Evolutionary conservation across 2,113 vertebrate species (phyloP).

Genomic region (Telmatochromis sp.): DNA sequence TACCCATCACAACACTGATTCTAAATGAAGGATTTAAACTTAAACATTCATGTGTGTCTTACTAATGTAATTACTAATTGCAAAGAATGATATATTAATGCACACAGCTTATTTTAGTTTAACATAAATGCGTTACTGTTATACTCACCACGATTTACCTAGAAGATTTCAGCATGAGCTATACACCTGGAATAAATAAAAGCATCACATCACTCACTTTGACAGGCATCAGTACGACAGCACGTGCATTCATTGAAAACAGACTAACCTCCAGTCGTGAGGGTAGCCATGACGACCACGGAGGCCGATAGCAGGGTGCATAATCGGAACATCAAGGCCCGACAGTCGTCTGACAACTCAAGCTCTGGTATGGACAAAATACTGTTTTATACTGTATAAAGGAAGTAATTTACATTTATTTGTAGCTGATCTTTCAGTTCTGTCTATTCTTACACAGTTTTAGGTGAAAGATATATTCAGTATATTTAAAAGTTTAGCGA

Average conservation of each 20-base stretch:
- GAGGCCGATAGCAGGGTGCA: not conserved
- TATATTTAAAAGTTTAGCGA: not conserved
- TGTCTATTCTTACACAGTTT: not conserved
- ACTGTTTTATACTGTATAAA: not conserved
- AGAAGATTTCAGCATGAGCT: not conserved
- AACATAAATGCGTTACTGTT: accelerated
- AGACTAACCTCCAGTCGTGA: not conserved
- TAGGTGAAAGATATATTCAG: not conserved
- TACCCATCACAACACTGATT: not conserved
- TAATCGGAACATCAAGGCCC: constrained; percentile 16
- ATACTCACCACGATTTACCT: accelerated
- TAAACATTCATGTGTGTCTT: not conserved
- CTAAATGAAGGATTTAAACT: not conserved
- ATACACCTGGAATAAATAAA: not conserved
- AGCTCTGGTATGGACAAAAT: not conserved
- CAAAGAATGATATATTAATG: not conserved
- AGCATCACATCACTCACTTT: not conserved
- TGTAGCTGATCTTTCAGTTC: not conserved
- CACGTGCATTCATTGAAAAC: not conserved
- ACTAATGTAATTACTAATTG: not conserved
- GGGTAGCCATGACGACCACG: constrained; percentile 46
- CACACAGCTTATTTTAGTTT: not conserved
- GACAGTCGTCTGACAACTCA: not conserved
- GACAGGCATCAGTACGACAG: not conserved
- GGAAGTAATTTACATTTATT: not conserved